Base-by-base conservation (phyloP, 2,888 invertebrate genomes). In the Camptogramma bilineatum region DNA sequence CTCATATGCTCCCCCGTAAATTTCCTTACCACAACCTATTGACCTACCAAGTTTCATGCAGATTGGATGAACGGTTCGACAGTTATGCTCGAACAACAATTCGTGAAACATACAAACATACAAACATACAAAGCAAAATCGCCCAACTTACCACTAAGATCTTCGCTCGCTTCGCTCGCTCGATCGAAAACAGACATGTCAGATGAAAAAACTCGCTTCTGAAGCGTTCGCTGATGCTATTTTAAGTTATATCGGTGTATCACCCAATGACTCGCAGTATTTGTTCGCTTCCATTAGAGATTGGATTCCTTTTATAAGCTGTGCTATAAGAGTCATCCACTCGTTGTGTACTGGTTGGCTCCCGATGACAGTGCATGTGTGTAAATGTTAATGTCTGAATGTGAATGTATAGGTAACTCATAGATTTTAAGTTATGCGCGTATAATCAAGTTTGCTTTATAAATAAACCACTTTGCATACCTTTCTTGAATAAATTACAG, bases 401-500 rank as follows among this genome's bases (percentile, higher is more conserved):
- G 2, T 17, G 31, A 17, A 31, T 51, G 28, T 51, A n/a, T n/a
- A n/a, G n/a, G n/a, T n/a, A n/a, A n/a, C n/a, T n/a, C n/a, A n/a
- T n/a, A 13, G 13, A 39, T 39, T 53, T 9, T 16, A 53, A 44
- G 48, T 55, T 48, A 59, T 60, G 54, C 60, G 60, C 58, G 60
- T 51, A 47, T 39, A 42, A 28, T 62, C 42, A 61, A 51, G 50
- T 21, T 50, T 18, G 19, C 42, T 21, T 52, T 50, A 51, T 66
- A 66, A 68, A 66, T 70, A 66, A 42, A 63, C 52, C 51, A 54
- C 70, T 72, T 72, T 64, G 62, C 74, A 70, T 74, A 70, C 62
- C 63, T 69, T 72, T 66, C 58, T 64, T 70, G 69, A 64, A 74
- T 72, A 72, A 64, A 72, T 72, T 70, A 68, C 54, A 64, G 62